A percentile compares a stretch with the other conserved stretches of the same genome.
These are phyloP conservation scores for Teleopsis dalmanni DNA, from an alignment of 1,140 invertebrate species.

Conservation along the genomic window DNA sequence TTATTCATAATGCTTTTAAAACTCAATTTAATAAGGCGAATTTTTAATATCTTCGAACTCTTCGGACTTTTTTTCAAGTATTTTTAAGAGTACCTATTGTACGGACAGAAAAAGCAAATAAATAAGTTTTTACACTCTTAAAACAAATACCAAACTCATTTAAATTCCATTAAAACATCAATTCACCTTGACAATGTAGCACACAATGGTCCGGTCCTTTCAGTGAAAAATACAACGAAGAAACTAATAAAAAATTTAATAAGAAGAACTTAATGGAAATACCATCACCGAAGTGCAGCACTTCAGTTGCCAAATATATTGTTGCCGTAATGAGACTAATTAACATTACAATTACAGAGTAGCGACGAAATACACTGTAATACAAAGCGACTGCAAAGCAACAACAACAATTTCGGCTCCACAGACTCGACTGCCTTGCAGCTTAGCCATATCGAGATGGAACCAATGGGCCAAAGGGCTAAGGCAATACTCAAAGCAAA, in stretches of 20 bases:
- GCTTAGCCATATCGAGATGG: slow-evolving; percentile 4
- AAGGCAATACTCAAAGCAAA: too few relatives aligned
- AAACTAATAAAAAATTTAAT: too few relatives aligned
- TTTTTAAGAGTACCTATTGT: too few relatives aligned
- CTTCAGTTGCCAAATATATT: slow-evolving; percentile 4
- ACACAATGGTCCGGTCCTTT: too few relatives aligned
- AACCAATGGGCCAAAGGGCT: neutral
- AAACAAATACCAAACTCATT: too few relatives aligned
- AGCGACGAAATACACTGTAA: neutral
- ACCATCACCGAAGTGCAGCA: neutral
- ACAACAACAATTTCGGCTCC: neutral
- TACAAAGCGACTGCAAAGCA: neutral
- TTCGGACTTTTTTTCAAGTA: too few relatives aligned
- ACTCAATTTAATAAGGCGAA: too few relatives aligned
- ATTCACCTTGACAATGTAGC: slow-evolving; percentile 7
- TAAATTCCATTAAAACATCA: slow-evolving; percentile 9
- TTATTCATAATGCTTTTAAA: too few relatives aligned
- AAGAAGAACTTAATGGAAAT: neutral
- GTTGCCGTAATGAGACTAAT: slow-evolving; percentile 10
- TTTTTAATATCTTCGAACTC: too few relatives aligned
- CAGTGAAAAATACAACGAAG: neutral
- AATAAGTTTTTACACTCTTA: too few relatives aligned
- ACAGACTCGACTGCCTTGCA: neutral
- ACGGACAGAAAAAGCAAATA: too few relatives aligned
- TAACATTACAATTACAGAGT: slow-evolving; percentile 15